These are phyloP conservation scores for Samia ricini DNA, from an alignment of 1,140 invertebrate species.

Conservation along the genomic window DNA sequence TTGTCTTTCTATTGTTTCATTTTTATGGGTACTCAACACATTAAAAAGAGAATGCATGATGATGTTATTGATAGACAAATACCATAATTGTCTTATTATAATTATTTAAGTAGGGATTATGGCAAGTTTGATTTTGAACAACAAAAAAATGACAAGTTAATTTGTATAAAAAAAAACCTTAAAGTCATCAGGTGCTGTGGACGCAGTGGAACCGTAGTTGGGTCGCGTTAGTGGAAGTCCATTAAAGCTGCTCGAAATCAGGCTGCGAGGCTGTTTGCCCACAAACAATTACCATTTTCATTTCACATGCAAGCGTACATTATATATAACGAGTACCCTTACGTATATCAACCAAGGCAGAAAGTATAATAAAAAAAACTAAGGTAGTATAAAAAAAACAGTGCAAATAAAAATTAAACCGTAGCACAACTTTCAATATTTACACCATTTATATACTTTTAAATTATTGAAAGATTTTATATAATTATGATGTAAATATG, in stretches of 20 bases:
- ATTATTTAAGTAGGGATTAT: too few relatives aligned
- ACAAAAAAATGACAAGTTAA: background rate
- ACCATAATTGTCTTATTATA: too few relatives aligned
- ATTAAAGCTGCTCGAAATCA: constrained; percentile 58
- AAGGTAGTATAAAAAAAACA: too few relatives aligned
- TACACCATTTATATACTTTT: constrained; percentile 30
- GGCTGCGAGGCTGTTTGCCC: constrained; percentile 52
- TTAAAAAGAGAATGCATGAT: too few relatives aligned
- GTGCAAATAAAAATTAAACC: constrained; percentile 3
- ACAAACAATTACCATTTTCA: constrained; percentile 10
- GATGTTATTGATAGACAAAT: too few relatives aligned
- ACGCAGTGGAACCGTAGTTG: constrained; percentile 44
- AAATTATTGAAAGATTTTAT: background rate
- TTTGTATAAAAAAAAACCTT: constrained; percentile 13
- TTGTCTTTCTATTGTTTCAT: too few relatives aligned
- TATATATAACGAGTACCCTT: background rate
- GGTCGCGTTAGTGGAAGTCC: constrained; percentile 59
- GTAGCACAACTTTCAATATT: constrained; percentile 1
- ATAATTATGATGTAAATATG: background rate
- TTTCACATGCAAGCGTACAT: background rate
- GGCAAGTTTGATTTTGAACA: too few relatives aligned
- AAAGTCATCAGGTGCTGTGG: constrained; percentile 21
- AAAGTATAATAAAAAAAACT: background rate
- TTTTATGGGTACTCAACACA: too few relatives aligned
- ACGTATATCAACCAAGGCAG: background rate